Evolutionary conservation across 2,888 invertebrate genomes (phyloP).

Genomic region (Zelleria hepariella): DNA sequence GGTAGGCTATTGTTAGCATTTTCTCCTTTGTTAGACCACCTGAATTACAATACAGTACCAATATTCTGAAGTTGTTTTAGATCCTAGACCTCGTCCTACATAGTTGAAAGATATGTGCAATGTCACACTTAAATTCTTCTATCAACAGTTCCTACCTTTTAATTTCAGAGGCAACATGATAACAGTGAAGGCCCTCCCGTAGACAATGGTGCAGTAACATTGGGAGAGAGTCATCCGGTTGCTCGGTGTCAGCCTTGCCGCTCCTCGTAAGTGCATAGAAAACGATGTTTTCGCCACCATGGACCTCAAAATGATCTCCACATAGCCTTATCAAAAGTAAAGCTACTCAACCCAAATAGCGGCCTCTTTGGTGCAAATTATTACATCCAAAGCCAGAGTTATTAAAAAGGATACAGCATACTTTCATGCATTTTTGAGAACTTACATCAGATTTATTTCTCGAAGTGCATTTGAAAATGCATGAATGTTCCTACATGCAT

Average conservation of each 20-base stretch:
- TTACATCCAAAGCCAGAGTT: no score
- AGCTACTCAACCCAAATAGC: no score
- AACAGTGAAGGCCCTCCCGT: slow-evolving; percentile 74
- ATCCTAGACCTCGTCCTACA: no score
- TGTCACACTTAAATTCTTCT: not conserved
- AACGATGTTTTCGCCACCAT: not conserved
- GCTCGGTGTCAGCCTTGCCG: slow-evolving; percentile 76
- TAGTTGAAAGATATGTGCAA: not conserved
- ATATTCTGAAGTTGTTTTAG: no score
- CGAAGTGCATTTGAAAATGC: not conserved
- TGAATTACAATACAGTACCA: no score
- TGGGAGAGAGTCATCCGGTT: slow-evolving; percentile 79
- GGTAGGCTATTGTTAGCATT: no score
- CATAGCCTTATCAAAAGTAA: no score
- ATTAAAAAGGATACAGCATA: no score
- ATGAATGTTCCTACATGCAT: not conserved
- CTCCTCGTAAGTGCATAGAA: slow-evolving; percentile 41
- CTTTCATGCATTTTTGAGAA: not conserved
- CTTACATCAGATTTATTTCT: not conserved
- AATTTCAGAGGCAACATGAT: slow-evolving; percentile 81
- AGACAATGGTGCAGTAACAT: slow-evolving; percentile 75
- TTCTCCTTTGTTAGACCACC: no score
- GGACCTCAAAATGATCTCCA: no score
- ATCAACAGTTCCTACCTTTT: not conserved
- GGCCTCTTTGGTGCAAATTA: no score